Conservation (phyloP, 2,113 vertebrate species). For the Synchiropus splendidus region DNA sequence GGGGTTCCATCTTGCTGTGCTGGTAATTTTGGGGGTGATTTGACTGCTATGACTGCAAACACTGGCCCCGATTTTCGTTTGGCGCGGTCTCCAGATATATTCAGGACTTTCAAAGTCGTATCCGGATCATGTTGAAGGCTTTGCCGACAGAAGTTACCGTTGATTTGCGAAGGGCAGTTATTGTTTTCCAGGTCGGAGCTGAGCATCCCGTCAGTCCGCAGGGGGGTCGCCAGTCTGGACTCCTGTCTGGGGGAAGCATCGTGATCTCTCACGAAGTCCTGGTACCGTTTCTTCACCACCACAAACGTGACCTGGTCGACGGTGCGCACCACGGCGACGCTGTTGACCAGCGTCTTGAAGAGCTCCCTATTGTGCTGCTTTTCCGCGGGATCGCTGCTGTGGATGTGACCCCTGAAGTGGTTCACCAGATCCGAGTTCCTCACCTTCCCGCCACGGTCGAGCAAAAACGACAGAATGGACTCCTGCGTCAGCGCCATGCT, state of each 20-base stretch:
- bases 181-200: constrained; percentile 49
- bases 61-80: constrained; percentile 42
- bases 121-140: constrained; percentile 28
- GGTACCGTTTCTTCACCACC: constrained; percentile 68
- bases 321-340: constrained; percentile 77
- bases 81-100: constrained; percentile 33
- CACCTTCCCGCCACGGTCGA: constrained; percentile 74
- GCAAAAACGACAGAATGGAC: constrained; percentile 70
- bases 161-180: constrained; percentile 6
- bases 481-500: constrained; percentile 71
- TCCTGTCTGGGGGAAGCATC: constrained; percentile 3
- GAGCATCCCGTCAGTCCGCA: constrained; percentile 13
- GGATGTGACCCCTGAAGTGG: constrained; percentile 70
- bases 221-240: constrained; percentile 20
- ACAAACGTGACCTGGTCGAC: constrained; percentile 74
- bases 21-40: constrained; percentile 33
- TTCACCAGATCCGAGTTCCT: constrained; percentile 72
- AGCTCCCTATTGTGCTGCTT: constrained; percentile 70
- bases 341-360: constrained; percentile 79
- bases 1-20: background rate
- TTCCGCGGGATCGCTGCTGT: constrained; percentile 59
- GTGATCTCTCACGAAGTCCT: constrained; percentile 35
- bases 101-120: constrained; percentile 37
- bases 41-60: constrained; percentile 56
- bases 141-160: background rate